Evolutionary conservation across 2,113 vertebrate genomes (phyloP).

Genomic region (Puma concolor): DNA sequence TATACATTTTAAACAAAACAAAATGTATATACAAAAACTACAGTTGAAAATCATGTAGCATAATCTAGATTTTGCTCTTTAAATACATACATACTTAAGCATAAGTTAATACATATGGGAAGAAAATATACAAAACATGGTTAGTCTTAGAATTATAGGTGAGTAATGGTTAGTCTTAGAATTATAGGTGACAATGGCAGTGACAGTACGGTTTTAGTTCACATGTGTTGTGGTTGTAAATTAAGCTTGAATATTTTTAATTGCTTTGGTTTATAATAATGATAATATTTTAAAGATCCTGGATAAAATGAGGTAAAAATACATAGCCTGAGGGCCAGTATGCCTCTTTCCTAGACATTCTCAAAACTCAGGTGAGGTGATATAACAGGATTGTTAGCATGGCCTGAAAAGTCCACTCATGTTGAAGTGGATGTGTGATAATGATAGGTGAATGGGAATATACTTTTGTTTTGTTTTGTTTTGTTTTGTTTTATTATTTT

Average conservation of each 20-base stretch:
- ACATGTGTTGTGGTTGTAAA: background rate
- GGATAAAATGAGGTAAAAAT: slow-evolving; percentile 15
- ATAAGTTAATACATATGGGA: background rate
- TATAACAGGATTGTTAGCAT: background rate
- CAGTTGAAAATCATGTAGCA: background rate
- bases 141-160: slow-evolving; percentile 22
- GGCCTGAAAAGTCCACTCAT: background rate
- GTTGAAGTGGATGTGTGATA: background rate
- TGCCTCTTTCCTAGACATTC: background rate
- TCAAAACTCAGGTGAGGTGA: background rate
- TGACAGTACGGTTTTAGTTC: background rate
- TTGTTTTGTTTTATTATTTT: background rate
- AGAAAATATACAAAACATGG: background rate
- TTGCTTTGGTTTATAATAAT: background rate
- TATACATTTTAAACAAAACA: slow-evolving; percentile 16
- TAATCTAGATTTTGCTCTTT: slow-evolving; percentile 28
- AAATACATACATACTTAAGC: background rate
- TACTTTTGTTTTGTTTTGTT: background rate
- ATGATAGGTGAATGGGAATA: background rate
- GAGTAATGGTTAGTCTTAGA: background rate
- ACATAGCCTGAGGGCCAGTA: background rate
- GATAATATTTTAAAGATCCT: background rate
- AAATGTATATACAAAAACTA: no score
- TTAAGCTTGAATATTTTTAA: slow-evolving; percentile 6
- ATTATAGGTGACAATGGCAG: background rate